Conservation (phyloP, 2,113 vertebrate genomes). For the cattle (Bos taurus) region ARS-UCD2.0 NC_037348.1:8688501-8689000, state of each 20-base stretch:
- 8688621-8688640: neutral
- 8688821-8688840: neutral
- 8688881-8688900: neutral
- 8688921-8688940: neutral
- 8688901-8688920: neutral
- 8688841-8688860: neutral
- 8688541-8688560: conserved; percentile 27
- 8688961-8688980: neutral
- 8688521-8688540: neutral
- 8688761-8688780: neutral
- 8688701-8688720: neutral
- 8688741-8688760: neutral
- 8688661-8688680: neutral
- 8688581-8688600: neutral
- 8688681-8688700: neutral
- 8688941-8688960: neutral
- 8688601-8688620: conserved; percentile 5
- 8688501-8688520: neutral
- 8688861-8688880: neutral
- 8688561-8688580: neutral
- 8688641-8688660: neutral
- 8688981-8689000: neutral
- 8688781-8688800: neutral
- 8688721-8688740: too few relatives aligned
- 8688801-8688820: neutral